Evolutionary conservation across 2,888 invertebrate species (phyloP), one percentile per base, ranked within the genome.

Genomic region (Thysanoteuthis rhombus): DNA sequence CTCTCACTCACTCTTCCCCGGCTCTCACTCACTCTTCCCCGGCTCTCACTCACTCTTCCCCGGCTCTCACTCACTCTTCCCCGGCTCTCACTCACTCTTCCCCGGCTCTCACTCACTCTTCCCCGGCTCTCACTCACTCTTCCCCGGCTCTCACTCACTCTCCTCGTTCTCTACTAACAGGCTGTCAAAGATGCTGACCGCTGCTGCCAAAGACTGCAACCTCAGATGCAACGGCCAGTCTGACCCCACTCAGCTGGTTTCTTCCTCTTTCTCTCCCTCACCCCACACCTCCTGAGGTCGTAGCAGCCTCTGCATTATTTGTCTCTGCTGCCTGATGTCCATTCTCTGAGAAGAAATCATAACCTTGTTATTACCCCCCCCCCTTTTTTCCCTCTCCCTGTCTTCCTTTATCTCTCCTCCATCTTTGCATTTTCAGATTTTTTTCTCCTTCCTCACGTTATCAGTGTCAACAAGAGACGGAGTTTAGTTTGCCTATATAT

Each of bases 181-280:
- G 75, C 75, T 75, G 75, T 75, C 75, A 75, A 36, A 75, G 75
- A 75, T 75, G 75, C 75, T 75, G 75, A 75, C 75, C 75, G n/a
- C n/a, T 75, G 75, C 75, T 75, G 75, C 75, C 75, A n/a, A 75
- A 75, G 75, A 75, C n/a, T 75, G 75, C 75, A 75, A 75, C n/a
- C 75, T 75, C 75, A n/a, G n/a, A 75, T 75, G 75, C 75, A 75
- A 75, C 36, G n/a, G 16, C n/a, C 75, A 75, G 3, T 36, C 75
- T 75, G n/a, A 75, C 52, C 52, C 19, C 25, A 22, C 22, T 25
- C 22, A 22, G 5, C 25, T 75, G 3, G 4, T 75, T 75, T 75
- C 19, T 75, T 8, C 19, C 75, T 75, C 58, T n/a, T 19, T n/a
- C 28, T 32, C 3, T 32, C 32, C 8, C 58, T 32, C 32, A n/a